Evolutionary conservation across 2,888 invertebrate species (phyloP).

Genomic region (Phyllotreta striolata): DNA sequence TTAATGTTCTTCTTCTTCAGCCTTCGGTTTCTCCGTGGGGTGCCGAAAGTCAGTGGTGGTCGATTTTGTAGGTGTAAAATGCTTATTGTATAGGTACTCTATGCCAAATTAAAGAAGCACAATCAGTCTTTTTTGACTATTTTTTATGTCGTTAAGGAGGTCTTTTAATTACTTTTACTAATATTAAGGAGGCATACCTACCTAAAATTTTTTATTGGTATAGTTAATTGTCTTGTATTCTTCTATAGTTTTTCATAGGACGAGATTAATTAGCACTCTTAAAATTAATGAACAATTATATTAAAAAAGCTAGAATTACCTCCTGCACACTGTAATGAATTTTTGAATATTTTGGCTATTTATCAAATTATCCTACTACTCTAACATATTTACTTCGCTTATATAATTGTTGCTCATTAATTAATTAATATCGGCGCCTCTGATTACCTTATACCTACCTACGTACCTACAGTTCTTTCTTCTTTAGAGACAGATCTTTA

Average conservation of each 20-base stretch:
- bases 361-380: neutral
- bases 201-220: too few relatives aligned
- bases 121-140: neutral
- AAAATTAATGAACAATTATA: too few relatives aligned
- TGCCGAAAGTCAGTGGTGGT: conserved; percentile 6
- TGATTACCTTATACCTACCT: conserved; percentile 15
- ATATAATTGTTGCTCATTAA: neutral
- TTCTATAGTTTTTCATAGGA: too few relatives aligned
- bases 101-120: too few relatives aligned
- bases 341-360: too few relatives aligned
- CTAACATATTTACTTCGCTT: conserved; percentile 3
- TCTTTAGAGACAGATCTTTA: conserved; percentile 27
- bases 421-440: conserved; percentile 19
- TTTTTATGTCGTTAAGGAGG: neutral
- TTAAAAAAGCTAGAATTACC: too few relatives aligned
- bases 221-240: too few relatives aligned
- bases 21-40: conserved; percentile 9
- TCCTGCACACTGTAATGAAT: too few relatives aligned
- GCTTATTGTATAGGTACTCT: neutral
- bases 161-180: too few relatives aligned
- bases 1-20: conserved; percentile 16
- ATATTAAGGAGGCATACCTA: too few relatives aligned
- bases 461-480: conserved; percentile 19
- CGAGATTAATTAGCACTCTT: too few relatives aligned
- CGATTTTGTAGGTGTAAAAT: conserved; percentile 1